phyloP scores from a whole-genome alignment of 2,888 invertebrate species.

The Microplitis deprimator region DNA sequence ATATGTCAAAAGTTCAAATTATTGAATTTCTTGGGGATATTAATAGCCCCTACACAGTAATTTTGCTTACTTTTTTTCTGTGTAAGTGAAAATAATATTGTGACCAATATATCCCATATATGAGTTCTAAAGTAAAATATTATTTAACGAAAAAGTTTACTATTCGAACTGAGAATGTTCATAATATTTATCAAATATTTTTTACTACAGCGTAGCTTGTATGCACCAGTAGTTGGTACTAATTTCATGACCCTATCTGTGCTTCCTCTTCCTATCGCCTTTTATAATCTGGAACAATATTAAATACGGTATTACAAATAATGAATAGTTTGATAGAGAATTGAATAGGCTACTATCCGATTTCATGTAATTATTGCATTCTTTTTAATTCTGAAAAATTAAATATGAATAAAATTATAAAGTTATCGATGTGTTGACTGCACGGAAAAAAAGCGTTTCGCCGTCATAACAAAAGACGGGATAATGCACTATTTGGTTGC shows the following conservation, averaged over 20 bases:
- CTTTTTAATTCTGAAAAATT: too few species aligned
- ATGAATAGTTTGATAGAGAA: constrained; percentile 47
- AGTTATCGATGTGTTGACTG: too few species aligned
- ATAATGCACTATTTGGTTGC: too few species aligned
- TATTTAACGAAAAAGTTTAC: neutral
- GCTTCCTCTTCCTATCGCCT: neutral
- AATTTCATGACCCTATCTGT: neutral
- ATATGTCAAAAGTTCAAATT: too few species aligned
- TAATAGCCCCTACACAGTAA: too few species aligned
- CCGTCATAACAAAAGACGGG: too few species aligned
- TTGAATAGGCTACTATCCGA: constrained; percentile 52
- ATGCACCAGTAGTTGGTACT: neutral
- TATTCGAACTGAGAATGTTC: neutral
- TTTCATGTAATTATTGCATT: constrained; percentile 47
- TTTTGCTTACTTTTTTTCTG: too few species aligned
- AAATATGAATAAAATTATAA: too few species aligned
- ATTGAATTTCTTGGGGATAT: too few species aligned
- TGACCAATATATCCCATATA: too few species aligned
- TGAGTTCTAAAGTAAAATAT: neutral
- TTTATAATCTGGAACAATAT: neutral
- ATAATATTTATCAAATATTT: neutral
- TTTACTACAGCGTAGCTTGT: neutral
- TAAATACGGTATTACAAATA: constrained; percentile 36
- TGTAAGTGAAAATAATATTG: too few species aligned
- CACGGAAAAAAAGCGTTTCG: too few species aligned